Base-by-base conservation (phyloP, 1,140 invertebrate genomes). In the Tribolium madens region DNA sequence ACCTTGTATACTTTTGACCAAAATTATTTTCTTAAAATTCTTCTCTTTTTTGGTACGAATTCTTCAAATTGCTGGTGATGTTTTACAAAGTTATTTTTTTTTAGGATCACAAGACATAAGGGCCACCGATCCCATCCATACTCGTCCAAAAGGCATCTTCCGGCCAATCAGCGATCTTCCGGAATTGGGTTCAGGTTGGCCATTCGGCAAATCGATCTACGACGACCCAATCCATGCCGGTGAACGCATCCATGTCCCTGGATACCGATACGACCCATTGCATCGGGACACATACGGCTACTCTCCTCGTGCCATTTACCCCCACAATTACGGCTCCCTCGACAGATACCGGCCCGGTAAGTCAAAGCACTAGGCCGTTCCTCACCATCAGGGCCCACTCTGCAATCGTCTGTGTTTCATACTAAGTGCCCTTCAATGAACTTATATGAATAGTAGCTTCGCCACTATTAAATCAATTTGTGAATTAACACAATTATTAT, bases 221-320 rank as follows among this genome's bases (percentile, higher is more conserved):
- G 94, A 95, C 86, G 93, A 95, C 83, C 94, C 94, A 76, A 86
- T 91, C 75, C 91, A 89, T 83, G 92, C 94, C 78, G 90, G 90
- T 79, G 93, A 95, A 86, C 92, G 94, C 87, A 94, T 95, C 88
- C 90, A 91, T 83, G 91, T 92, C 53, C 93, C 93, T 84, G 94
- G 94, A 85, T 96, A 96, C 90, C 92, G 94, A 88, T 96, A 96
- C 88, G 88, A 94, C 85, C 94, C 94, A 79, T 92, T 96, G 80
- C 94, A 94, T 85, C 91, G 94, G 81, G 94, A 96, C 84, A 94
- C 92, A 83, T 96, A 96, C 87, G 94, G 94, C 77, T 95, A 95
- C 87, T 93, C 93, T 76, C 94, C 94, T 79, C 90, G 94, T 86
- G 90, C 93, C 85, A 92, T 96, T 89, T 95, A 94, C 86, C 92